Conservation (phyloP, 1,140 invertebrate species). For the Epicauta chinensis region DNA sequence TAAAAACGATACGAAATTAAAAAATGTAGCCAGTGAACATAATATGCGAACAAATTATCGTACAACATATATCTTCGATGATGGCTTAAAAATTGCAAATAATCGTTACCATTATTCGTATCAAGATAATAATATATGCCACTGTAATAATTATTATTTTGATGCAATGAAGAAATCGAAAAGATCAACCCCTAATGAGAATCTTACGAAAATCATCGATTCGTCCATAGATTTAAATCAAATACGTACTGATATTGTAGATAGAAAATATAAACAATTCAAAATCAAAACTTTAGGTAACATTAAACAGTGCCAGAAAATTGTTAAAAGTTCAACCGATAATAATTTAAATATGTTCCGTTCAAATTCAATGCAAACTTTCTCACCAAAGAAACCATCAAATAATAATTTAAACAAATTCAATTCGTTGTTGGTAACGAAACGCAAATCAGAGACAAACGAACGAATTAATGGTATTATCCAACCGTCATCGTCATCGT, state of each 20-base stretch:
- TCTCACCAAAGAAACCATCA: conserved; percentile 23
- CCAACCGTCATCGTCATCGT: neutral
- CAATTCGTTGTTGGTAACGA: conserved; percentile 20
- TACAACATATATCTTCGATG: conserved; percentile 1
- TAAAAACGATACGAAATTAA: conserved; percentile 44
- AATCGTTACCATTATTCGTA: conserved; percentile 16
- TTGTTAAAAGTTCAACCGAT: conserved; percentile 23
- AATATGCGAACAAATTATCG: conserved; percentile 26
- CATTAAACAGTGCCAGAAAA: conserved; percentile 16
- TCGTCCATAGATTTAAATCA: conserved; percentile 16
- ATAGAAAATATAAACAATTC: conserved; percentile 23
- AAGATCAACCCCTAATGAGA: neutral
- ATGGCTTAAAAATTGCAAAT: conserved; percentile 27
- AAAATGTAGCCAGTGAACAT: conserved; percentile 30
- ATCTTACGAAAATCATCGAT: neutral
- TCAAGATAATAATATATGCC: conserved; percentile 15
- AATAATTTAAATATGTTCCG: conserved; percentile 19
- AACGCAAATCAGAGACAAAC: neutral
- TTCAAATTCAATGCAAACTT: conserved; percentile 29
- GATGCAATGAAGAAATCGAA: neutral
- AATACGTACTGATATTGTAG: conserved; percentile 12
- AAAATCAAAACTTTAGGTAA: conserved; percentile 16
- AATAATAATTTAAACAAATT: conserved; percentile 20
- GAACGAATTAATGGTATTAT: neutral
- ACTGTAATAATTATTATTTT: conserved; percentile 15